Conservation (phyloP, 2,113 vertebrate genomes). For the Dipodomys spectabilis region DNA sequence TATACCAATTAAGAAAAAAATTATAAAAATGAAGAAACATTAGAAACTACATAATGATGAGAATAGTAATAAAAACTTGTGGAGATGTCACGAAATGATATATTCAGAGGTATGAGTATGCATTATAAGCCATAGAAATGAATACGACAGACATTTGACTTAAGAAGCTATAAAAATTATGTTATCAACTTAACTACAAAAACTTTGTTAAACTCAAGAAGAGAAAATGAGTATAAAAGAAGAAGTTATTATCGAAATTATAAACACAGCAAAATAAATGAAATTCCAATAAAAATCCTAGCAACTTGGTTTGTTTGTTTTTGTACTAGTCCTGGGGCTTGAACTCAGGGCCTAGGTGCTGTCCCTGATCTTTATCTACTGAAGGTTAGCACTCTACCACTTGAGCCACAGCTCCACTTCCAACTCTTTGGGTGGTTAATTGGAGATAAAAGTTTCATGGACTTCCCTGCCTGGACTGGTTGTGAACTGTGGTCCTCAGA, state of each 20-base stretch:
- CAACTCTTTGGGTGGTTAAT: too few species aligned
- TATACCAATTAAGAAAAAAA: constrained; percentile 19
- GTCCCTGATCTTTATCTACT: too few species aligned
- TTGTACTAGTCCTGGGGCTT: too few species aligned
- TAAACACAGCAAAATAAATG: constrained; percentile 23
- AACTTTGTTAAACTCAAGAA: neutral
- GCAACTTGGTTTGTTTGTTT: neutral
- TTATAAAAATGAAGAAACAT: constrained; percentile 20
- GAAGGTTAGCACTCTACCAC: too few species aligned
- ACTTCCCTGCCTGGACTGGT: too few species aligned
- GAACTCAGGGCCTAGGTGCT: too few species aligned
- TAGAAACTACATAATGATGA: neutral
- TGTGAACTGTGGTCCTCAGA: too few species aligned
- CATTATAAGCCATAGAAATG: neutral
- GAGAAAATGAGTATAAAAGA: constrained; percentile 8
- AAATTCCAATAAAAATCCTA: neutral
- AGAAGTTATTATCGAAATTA: constrained; percentile 34
- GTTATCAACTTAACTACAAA: neutral
- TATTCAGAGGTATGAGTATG: neutral
- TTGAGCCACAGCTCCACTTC: too few species aligned
- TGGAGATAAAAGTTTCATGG: too few species aligned
- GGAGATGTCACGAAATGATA: constrained; percentile 10
- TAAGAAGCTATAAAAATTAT: constrained; percentile 42
- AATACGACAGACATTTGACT: neutral
- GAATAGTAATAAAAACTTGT: constrained; percentile 39